Base-by-base conservation (phyloP, 2,113 vertebrate genomes). In the Shinisaurus crocodilurus region DNA sequence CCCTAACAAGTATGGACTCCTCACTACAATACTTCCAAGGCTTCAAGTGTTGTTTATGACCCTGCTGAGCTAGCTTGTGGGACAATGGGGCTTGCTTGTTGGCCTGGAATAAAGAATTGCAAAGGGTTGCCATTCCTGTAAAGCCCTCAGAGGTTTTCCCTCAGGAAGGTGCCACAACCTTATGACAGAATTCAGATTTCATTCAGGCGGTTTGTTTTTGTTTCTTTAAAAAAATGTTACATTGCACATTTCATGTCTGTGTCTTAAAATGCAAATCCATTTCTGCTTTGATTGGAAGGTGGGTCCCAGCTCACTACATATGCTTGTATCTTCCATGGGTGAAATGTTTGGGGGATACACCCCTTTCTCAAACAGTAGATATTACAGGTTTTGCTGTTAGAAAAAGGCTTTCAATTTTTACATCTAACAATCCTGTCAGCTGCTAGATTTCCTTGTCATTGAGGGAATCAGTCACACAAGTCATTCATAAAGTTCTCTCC, bases 231-330 rank as follows among this genome's bases (percentile, higher is more conserved):
- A 85, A 9, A 84, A 67, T 27, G n/a, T 67, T 45, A 32, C 65
- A 34, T 45, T 48, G 43, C 7, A 85, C 5, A 85, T 1, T 65
- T 10, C 23, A 27, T 23, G 27, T 40, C 0, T 67, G 10, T 43
- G 48, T n/a, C 88, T 89, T 76, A 5, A 32, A 83, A 90, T 89
- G 0, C 27, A 34, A 18, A 16, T 40, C 0, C 0, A 6, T 87
- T 93, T 94, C 23, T 75, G 48, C 69, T 72, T 40, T 86, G 23
- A 70, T 57, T 32, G 50, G 37, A 63, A 63, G 40, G n/a, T 34
- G 32, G 6, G 16, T 69, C 15, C 34, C 20, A 86, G 2, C 48
- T 32, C 18, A 74, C 32, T 48, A 15, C 32, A 37, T 86, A 54
- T 2, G 5, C 34, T 74, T 74, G 34, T 72, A 72, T 74, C 54